A percentile compares a stretch with the other conserved stretches of the same genome.
phyloP scores from a whole-genome alignment of 2,797 vertebrate species.

The Pristis pectinata region DNA sequence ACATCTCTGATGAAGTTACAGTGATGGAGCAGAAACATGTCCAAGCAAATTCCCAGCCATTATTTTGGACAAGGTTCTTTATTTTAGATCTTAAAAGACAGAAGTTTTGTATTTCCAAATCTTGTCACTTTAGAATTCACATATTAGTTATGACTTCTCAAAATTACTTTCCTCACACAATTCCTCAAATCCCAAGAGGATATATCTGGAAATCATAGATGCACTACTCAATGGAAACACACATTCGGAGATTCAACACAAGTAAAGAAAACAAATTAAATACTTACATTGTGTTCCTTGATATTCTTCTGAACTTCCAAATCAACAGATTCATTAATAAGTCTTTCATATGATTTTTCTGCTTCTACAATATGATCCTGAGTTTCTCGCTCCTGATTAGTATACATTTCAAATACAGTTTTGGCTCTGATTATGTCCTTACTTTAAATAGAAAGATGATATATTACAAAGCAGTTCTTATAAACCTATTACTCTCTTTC shows the following conservation, averaged over 20 bases:
- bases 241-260: neutral
- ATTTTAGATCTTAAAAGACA: neutral
- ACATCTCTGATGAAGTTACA: neutral
- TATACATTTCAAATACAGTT: conserved; percentile 47
- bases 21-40: neutral
- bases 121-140: neutral
- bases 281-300: conserved; percentile 52
- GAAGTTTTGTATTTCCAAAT: neutral
- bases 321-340: conserved; percentile 51
- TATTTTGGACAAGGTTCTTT: neutral
- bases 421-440: conserved; percentile 49
- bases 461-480: neutral
- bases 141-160: neutral
- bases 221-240: neutral
- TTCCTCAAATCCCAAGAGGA: neutral
- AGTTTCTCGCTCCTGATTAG: conserved; percentile 49
- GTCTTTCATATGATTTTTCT: conserved; percentile 49
- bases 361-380: conserved; percentile 51
- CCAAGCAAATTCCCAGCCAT: neutral
- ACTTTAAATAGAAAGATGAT: conserved; percentile 48
- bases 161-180: neutral
- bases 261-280: conserved; percentile 50
- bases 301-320: conserved; percentile 49
- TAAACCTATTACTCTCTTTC: neutral
- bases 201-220: neutral